Base-by-base conservation (phyloP, 2,113 vertebrate species). In the Chaetodon auriga region DNA sequence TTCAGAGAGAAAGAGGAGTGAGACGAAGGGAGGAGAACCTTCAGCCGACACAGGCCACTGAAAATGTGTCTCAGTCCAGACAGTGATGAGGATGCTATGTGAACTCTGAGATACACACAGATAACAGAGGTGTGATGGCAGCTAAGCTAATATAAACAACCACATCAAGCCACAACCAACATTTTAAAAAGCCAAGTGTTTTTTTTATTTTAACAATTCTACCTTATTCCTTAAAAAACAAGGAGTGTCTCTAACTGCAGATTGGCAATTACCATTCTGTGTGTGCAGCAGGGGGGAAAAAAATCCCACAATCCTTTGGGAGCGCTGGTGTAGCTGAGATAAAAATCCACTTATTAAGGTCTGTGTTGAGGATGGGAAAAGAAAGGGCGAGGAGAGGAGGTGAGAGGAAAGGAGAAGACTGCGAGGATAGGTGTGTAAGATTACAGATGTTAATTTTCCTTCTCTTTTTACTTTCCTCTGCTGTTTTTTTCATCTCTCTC, bases 281-380 rank as follows among this genome's bases (percentile, higher is more conserved):
- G 77, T 80, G 82, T 82, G 78, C 21, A 83, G 82, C 48, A 30
- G 23, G 30, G 46, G 43, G 43, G 13, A 14, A 0, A 76, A 87
- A 78, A 89, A 49, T 55, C 86, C 77, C 83, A 87, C 88, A 93
- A 93, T 92, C 91, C 89, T 90, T 82, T 83, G 91, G 91, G 90
- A 89, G 83, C 46, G 73, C 82, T 79, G 69, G 79, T 84, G 91
- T 78, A 84, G 85, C 78, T 2, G 85, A 90, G 89, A 94, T 92
- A 93, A 92, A 94, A 93, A 94, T 94, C 92, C 87, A 90, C 82
- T 93, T 92, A 94, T 93, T 92, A 92, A 92, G 70, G 81, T 83
- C 71, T 79, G 78, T 69, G 63, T 70, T 75, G 78, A 77, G 62
- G 87, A 84, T 61, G 57, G 75, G 73, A 66, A 85, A 76, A 81